Conservation (phyloP, 2,797 vertebrate genomes). For the Phoeniculus purpureus region DNA sequence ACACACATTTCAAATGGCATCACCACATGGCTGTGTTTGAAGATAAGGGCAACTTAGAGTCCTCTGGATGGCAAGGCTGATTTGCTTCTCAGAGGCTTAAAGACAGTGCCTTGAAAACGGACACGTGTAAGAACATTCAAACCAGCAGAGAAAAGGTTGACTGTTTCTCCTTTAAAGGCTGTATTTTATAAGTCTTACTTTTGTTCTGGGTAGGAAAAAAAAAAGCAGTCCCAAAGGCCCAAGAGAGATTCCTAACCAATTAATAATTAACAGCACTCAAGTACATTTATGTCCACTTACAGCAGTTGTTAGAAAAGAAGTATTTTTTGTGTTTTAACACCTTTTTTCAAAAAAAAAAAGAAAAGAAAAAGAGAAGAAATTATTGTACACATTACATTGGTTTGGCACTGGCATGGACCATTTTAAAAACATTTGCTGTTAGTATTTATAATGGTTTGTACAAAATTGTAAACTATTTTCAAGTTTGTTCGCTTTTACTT, state of each 20-base stretch:
- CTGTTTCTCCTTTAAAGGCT: slow-evolving; percentile 49
- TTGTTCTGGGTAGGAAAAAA: slow-evolving; percentile 48
- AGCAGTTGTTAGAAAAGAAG: slow-evolving; percentile 67
- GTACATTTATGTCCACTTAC: slow-evolving; percentile 76
- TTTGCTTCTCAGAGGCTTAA: neutral
- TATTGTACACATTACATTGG: slow-evolving; percentile 58
- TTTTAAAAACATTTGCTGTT: slow-evolving; percentile 70
- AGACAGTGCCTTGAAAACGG: neutral
- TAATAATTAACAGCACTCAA: slow-evolving; percentile 71
- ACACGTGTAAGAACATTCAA: neutral
- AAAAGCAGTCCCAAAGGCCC: neutral
- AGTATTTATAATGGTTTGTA: slow-evolving; percentile 66
- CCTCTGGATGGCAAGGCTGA: neutral
- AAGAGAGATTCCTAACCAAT: slow-evolving; percentile 68
- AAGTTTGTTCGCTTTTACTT: slow-evolving; percentile 53
- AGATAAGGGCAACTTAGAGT: neutral
- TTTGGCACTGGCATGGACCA: slow-evolving; percentile 64
- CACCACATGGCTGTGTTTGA: neutral
- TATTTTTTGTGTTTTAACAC: slow-evolving; percentile 23
- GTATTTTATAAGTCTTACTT: slow-evolving; percentile 55
- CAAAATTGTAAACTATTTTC: slow-evolving; percentile 76
- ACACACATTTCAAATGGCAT: neutral
- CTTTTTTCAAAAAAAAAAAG: neutral
- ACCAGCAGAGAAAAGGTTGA: slow-evolving; percentile 13
- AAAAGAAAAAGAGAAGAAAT: neutral